Evolutionary conservation across 1,140 invertebrate species (phyloP), one percentile per base, ranked within the genome.

Genomic region (Drosophila sp.): DNA sequence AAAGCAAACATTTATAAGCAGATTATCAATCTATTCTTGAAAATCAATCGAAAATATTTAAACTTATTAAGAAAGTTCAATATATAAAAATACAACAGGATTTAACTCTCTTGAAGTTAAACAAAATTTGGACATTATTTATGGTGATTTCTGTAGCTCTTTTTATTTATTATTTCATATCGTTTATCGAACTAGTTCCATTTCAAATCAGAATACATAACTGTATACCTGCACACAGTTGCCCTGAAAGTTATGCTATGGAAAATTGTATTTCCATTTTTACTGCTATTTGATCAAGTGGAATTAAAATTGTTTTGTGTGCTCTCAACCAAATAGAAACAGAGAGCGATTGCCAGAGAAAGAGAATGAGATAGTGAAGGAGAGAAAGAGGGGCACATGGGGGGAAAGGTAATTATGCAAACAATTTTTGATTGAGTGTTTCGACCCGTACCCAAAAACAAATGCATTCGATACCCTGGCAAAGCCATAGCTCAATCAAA

Each of bases 351-450:
- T 50, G 23, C 8, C 23, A 27, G 23, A 50, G n/a, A 50, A 27
- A 25, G 23, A 27, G 44, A 10, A 6, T 27, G 44, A 50, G 8
- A 27, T 6, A 50, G 23, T 10, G 35, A 2, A 8, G 8, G 35
- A 38, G 35, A 11, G 7, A 38, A 38, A 3, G 7, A 8, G 2
- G 35, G 10, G 35, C 30, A 38, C 1, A 38, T 35, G 33, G 10
- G 35, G 3, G 35, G 8, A 38, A 50, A 27, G 23, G 44, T 58
- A 58, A 58, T 58, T 58, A 58, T 35, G 56, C 56, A 58, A 58
- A 35, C 56, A 58, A 58, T 58, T 58, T 58, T 58, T 58, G 56
- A 58, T 58, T 58, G 56, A 58, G 56, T 58, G 56, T 33, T 57
- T 32, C 55, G n/a, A 57, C 55, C 27, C 55, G 55, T 57, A 54